Base-by-base conservation (phyloP, 2,888 invertebrate species). In the Calameuta idolon region DNA sequence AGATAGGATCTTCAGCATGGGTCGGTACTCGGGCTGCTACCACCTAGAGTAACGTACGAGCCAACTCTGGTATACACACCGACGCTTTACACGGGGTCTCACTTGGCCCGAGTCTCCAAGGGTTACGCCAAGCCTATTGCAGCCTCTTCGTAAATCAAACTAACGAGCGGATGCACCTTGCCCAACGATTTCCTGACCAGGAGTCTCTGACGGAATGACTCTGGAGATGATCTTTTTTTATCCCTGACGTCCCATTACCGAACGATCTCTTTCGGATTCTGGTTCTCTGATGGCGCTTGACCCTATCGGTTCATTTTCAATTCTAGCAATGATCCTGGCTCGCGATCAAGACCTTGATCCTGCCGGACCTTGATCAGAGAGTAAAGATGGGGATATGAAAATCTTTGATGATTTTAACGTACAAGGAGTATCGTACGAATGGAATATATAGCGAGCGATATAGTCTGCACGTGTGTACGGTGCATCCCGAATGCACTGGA, bases 121-220 rank as follows among this genome's bases (percentile, higher is more conserved):
- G 55, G 55, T 55, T 55, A 55, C 75, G 31, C 35, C 34, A 75
- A 76, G 77, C 71, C 77, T 76, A 79, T 79, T 79, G 76, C 71
- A 76, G 75, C 68, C 75, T 79, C 78, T 81, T 81, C 82, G 81
- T 82, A 82, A 82, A 82, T 82, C 82, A 82, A 81, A 79, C 82
- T 79, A 82, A 82, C 82, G 79, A 82, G 80, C 80, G 82, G 80
- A 82, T 82, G 79, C 82, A 82, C 82, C 81, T 82, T 81, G 81
- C 81, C 76, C 74, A 79, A 81, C 80, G 33, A 12, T 71, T 23
- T 71, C 55, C 55, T 55, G 55, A 55, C 23, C 55, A 5, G 23
- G 23, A 55, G 55, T 55, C 55, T 55, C 55, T 9, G 9, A 55
- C 55, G 0, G 23, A 55, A 55, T 55, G 23, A 55, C 23, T 55